These are phyloP conservation scores for Anoplius nigerrimus DNA, from an alignment of 2,888 invertebrate genomes.

Conservation along the genomic window DNA sequence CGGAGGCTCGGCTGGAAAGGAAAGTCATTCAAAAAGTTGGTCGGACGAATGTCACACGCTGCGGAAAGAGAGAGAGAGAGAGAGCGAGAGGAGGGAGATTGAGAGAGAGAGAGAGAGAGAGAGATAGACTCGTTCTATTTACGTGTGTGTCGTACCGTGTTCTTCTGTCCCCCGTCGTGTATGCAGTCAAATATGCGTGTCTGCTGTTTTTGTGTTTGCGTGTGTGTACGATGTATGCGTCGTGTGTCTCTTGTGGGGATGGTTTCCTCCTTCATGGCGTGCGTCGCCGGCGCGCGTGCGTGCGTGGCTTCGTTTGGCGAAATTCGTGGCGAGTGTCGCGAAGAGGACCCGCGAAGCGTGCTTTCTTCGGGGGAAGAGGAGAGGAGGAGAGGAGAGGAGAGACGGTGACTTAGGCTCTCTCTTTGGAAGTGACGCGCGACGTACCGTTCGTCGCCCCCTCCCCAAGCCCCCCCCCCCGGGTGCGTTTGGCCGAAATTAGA, in stretches of 20 bases:
- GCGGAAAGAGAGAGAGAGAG: too few species aligned
- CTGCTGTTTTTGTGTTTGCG: background rate
- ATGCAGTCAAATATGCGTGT: slow-evolving; percentile 5
- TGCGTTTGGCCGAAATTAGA: background rate
- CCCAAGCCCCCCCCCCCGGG: background rate
- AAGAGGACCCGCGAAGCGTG: background rate
- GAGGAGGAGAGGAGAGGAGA: background rate
- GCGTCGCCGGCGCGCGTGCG: slow-evolving; percentile 1
- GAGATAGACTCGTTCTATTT: background rate
- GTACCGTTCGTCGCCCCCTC: background rate
- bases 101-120: too few species aligned
- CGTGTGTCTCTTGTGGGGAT: slow-evolving; percentile 10
- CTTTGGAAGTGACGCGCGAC: background rate
- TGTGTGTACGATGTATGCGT: slow-evolving; percentile 12
- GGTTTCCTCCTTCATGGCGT: too few species aligned
- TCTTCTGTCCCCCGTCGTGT: background rate
- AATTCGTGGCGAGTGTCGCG: background rate
- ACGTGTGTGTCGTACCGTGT: background rate
- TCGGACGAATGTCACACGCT: too few species aligned
- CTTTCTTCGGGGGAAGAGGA: background rate
- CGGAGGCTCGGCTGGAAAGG: too few species aligned
- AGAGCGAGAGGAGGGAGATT: too few species aligned
- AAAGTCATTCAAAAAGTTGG: too few species aligned
- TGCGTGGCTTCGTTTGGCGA: too few species aligned
- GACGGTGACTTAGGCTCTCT: too few species aligned